phyloP scores from a whole-genome alignment of 2,888 invertebrate genomes.

The Acronicta leporina region DNA sequence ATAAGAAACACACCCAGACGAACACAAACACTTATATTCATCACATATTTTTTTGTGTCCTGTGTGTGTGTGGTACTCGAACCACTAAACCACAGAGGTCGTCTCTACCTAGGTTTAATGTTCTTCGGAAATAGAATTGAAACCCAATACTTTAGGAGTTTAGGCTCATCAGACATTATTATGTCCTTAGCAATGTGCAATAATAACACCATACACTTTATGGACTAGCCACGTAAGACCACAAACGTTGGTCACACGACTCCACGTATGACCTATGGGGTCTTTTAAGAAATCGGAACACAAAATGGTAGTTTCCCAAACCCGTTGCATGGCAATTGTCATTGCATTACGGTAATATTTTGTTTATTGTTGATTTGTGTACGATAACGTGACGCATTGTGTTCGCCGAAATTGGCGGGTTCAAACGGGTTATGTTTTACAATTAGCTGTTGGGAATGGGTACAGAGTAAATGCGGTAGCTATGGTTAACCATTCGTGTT shows the following conservation, averaged over 20 bases:
- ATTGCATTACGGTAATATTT: constrained; percentile 52
- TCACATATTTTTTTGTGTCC: too few relatives aligned
- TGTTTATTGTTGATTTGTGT: constrained; percentile 53
- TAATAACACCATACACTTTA: background rate
- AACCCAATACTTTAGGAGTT: too few relatives aligned
- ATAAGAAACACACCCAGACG: too few relatives aligned
- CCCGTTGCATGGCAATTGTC: constrained; percentile 55
- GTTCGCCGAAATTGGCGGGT: constrained; percentile 51
- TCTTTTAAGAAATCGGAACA: constrained; percentile 57
- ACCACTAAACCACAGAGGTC: too few relatives aligned
- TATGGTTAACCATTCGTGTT: constrained; percentile 4
- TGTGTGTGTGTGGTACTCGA: too few relatives aligned
- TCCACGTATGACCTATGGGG: constrained; percentile 45
- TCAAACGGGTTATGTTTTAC: constrained; percentile 41
- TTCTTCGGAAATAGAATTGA: too few relatives aligned
- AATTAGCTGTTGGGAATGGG: constrained; percentile 44
- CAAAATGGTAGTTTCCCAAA: constrained; percentile 47
- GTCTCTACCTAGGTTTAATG: too few relatives aligned
- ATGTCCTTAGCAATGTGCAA: too few relatives aligned
- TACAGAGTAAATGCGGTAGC: constrained; percentile 19
- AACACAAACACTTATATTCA: too few relatives aligned
- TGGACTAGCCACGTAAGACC: background rate
- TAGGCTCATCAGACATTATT: too few relatives aligned
- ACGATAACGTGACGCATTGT: constrained; percentile 46
- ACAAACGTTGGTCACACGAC: constrained; percentile 27